phyloP scores from a whole-genome alignment of 2,888 invertebrate genomes.

The Caenorhabditis sp. region DNA sequence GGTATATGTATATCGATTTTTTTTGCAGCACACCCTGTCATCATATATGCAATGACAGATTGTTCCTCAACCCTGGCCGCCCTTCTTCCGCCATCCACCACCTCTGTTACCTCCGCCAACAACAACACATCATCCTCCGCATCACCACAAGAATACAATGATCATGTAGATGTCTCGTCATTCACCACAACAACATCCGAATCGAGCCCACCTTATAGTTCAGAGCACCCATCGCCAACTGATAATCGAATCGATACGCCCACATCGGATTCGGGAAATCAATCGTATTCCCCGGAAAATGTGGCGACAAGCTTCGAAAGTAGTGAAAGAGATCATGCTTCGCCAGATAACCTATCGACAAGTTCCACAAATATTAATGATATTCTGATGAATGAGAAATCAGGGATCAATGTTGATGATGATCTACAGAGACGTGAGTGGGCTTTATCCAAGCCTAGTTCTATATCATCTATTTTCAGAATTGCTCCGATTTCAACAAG shows the following conservation, averaged over 20 bases:
- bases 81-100: slow-evolving; percentile 9
- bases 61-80: slow-evolving; percentile 31
- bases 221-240: slow-evolving; percentile 38
- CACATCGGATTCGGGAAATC: slow-evolving; percentile 31
- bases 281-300: slow-evolving; percentile 36
- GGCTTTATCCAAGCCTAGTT: not conserved
- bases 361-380: slow-evolving; percentile 37
- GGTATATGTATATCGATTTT: no score
- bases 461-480: slow-evolving; percentile 33
- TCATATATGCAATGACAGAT: slow-evolving; percentile 19
- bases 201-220: slow-evolving; percentile 34
- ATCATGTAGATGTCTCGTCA: slow-evolving; percentile 29
- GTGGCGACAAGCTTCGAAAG: slow-evolving; percentile 42
- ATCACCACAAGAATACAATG: not conserved
- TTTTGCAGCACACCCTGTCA: slow-evolving; percentile 6
- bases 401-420: slow-evolving; percentile 15
- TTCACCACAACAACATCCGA: slow-evolving; percentile 42
- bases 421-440: slow-evolving; percentile 50
- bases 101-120: not conserved
- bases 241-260: slow-evolving; percentile 49
- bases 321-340: slow-evolving; percentile 47
- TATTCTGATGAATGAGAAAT: slow-evolving; percentile 15
- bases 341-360: slow-evolving; percentile 52
- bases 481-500: slow-evolving; percentile 49
- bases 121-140: not conserved